Conservation (phyloP, 2,888 invertebrate genomes). For the Eueremaeus valkanovi region DNA sequence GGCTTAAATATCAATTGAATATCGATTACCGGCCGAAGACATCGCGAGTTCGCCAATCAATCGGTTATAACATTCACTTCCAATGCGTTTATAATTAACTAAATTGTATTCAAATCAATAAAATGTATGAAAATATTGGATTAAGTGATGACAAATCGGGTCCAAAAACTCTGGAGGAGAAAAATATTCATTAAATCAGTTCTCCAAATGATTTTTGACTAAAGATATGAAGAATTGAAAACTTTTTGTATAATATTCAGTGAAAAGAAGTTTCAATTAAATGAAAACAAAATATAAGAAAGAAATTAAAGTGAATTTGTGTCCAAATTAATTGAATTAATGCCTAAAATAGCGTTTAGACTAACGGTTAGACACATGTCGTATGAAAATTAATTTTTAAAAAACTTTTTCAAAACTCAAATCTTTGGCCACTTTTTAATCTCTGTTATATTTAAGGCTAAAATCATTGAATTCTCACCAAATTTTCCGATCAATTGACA, state of each 20-base stretch:
- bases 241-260: neutral
- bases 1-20: neutral
- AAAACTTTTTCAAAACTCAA: constrained; percentile 24
- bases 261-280: too few species aligned
- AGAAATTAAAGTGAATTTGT: neutral
- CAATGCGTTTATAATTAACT: neutral
- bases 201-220: neutral
- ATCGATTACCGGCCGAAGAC: constrained; percentile 15
- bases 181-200: neutral
- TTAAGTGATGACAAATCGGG: neutral
- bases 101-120: neutral
- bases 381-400: neutral
- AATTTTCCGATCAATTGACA: neutral
- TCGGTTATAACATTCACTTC: neutral
- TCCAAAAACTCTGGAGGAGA: neutral
- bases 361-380: constrained; percentile 17
- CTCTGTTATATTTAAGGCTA: too few species aligned
- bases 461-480: neutral
- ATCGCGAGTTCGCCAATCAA: neutral
- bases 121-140: neutral
- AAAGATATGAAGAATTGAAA: neutral
- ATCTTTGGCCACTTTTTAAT: too few species aligned
- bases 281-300: too few species aligned
- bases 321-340: neutral
- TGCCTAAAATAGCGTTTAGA: too few species aligned